Percentiles rank a stretch among this genome's conserved stretches.
Evolutionary conservation across 2,113 vertebrate species (phyloP).

Genomic region (Corythaixoides concolor): DNA sequence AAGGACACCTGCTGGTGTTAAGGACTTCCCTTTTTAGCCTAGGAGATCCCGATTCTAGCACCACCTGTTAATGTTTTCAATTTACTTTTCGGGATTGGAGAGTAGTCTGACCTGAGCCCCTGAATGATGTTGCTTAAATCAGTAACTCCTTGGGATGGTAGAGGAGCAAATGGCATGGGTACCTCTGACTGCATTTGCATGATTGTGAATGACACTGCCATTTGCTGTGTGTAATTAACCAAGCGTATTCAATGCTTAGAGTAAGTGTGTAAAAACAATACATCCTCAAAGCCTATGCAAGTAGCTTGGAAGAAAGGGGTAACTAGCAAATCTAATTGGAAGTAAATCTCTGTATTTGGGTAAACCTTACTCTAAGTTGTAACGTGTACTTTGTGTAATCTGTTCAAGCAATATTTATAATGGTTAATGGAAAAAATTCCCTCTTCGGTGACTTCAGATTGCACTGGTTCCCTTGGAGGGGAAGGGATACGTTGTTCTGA

Average conservation of each 20-base stretch:
- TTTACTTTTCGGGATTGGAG: background rate
- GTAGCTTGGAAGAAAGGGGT: background rate
- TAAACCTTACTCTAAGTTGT: background rate
- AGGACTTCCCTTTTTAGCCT: background rate
- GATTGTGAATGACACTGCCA: conserved; percentile 14
- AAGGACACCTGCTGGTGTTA: accelerated
- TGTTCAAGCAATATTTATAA: conserved; percentile 7
- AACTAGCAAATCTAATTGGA: background rate
- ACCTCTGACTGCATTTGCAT: background rate
- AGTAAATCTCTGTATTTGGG: background rate
- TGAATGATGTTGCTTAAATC: background rate
- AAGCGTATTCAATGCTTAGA: background rate
- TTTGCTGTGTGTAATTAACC: conserved; percentile 28
- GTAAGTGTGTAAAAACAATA: background rate
- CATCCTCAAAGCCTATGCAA: background rate
- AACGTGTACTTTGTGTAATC: background rate
- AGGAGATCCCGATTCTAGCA: background rate
- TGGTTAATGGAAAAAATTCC: background rate
- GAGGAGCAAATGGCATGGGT: background rate
- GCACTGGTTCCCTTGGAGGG: background rate
- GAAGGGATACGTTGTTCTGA: background rate
- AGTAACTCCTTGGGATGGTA: background rate
- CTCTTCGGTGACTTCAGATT: background rate
- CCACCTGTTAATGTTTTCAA: background rate
- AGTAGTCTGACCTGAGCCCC: background rate